Evolutionary conservation across 2,888 invertebrate species (phyloP), one percentile per base, ranked within the genome.

Genomic region (Leptopilina myrica): DNA sequence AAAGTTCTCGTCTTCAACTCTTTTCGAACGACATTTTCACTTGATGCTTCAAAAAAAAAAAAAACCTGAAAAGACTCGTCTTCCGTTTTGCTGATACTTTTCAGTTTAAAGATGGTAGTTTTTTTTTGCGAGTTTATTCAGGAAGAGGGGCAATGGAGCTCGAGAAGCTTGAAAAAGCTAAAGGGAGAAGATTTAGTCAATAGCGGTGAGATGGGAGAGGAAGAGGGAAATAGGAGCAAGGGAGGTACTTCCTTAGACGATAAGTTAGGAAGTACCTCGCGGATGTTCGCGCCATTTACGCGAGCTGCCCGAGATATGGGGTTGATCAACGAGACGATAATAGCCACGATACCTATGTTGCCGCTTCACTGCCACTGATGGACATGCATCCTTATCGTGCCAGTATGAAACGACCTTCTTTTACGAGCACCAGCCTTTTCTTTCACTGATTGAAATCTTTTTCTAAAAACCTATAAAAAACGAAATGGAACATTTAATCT

Each of bases 281-380:
- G 91, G 90, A 91, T 91, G 90, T 91, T 89, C 89, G 89, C 89
- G 88, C 90, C 91, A 91, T 91, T 91, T 91, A 89, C 90, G 88
- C 86, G 85, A 85, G 84, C 83, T 83, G 82, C 82, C 82, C 86
- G 86, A 88, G 89, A 89, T 88, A 87, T 83, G 81, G 78, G 82
- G 82, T 81, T 87, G 87, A 89, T 88, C 87, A 85, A 86, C 87
- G 87, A 86, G 88, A 87, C 87, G 85, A 87, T 86, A 87, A 81
- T 82, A 83, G 79, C 82, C 79, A 85, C 85, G 87, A 87, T 88
- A 87, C 83, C 80, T 67, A 67, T 77, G 76, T 81, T 79, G 78
- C 81, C 79, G 65, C 78, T 78, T 73, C 69, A 46, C 66, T 65
- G 56, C 79, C 80, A 78, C 76, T 84, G 82, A 84, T 81, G 84